Base-by-base conservation (phyloP, 1,140 invertebrate genomes). In the Drosophila malerkotliana region DNA sequence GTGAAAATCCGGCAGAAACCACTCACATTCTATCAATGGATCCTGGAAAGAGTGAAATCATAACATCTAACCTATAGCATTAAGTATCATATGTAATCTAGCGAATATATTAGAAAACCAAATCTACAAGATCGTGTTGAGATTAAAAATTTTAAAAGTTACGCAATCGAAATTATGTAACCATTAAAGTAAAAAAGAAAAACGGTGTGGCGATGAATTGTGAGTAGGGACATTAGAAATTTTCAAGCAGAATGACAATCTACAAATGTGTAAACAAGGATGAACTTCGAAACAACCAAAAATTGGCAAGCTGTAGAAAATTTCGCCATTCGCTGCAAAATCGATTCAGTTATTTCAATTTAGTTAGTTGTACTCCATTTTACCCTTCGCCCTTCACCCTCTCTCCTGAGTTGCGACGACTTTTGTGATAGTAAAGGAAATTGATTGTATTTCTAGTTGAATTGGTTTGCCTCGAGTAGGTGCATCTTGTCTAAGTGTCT, bases 361-460 rank as follows among this genome's bases (percentile, higher is more conserved):
- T 68, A 48, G 48, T 75, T 76, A 53, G 64, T 51, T 78, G 45
- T 21, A 66, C 56, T 67, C 34, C 15, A 52, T 37, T 18, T 18
- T 14, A 18, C 15, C 68, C 41, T 21, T 28, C 47, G 24, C 15
- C 8, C 41, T n/a, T 8, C 15, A 6, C 41, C 72, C 78, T 57
- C 64, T 48, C 60, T 55, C 41, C 64, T 75, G 47, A 63, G 62
- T 83, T 88, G 34, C 71, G 74, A 76, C 64, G 66, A 88, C 83
- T 88, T 88, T 88, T 88, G 83, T 88, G 83, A 88, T 88, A 87
- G 76, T 75, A 63, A 85, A 74, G 60, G 82, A 73, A 64, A 85
- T 74, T 82, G 61, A 74, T 71, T 64, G 51, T 76, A 67, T 52
- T 62, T 85, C 76, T 67, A 82, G 66, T 82, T 82, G 21, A 72